Evolutionary conservation across 2,797 vertebrate genomes (phyloP).

Genomic region (Myotis findleyi): DNA sequence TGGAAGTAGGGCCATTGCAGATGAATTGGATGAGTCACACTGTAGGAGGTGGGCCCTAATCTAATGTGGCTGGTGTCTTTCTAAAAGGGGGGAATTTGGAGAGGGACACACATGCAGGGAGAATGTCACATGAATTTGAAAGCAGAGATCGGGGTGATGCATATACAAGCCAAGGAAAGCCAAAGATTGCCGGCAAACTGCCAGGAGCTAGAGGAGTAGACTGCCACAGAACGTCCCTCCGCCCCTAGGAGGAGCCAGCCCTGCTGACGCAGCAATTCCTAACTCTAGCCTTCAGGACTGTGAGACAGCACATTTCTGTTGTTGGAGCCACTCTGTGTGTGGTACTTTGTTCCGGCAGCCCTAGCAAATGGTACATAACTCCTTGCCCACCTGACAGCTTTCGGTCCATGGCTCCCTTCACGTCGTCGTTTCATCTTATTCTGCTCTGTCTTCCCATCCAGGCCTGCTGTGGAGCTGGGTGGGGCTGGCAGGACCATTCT

Average conservation of each 20-base stretch:
- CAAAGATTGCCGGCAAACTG: rapidly evolving
- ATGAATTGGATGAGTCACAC: background rate
- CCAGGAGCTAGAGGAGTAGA: background rate
- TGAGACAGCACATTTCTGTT: background rate
- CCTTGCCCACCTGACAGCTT: rapidly evolving
- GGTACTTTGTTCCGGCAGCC: background rate
- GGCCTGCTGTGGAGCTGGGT: rapidly evolving
- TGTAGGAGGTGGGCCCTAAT: background rate
- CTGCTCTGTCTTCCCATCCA: background rate
- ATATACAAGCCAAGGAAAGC: background rate
- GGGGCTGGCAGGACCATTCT: background rate
- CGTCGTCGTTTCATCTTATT: rapidly evolving
- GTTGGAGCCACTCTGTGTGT: background rate
- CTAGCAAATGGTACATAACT: background rate
- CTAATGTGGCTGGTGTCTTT: background rate
- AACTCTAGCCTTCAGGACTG: background rate
- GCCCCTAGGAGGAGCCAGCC: background rate
- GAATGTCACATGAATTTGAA: background rate
- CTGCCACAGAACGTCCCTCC: no score
- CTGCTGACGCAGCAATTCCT: background rate
- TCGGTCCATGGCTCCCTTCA: background rate
- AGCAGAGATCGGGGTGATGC: no score
- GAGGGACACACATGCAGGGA: background rate
- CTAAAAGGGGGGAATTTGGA: background rate
- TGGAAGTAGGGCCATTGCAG: background rate